Evolutionary conservation across 2,797 vertebrate genomes (phyloP).

Genomic region (Diplodus puntazzo): DNA sequence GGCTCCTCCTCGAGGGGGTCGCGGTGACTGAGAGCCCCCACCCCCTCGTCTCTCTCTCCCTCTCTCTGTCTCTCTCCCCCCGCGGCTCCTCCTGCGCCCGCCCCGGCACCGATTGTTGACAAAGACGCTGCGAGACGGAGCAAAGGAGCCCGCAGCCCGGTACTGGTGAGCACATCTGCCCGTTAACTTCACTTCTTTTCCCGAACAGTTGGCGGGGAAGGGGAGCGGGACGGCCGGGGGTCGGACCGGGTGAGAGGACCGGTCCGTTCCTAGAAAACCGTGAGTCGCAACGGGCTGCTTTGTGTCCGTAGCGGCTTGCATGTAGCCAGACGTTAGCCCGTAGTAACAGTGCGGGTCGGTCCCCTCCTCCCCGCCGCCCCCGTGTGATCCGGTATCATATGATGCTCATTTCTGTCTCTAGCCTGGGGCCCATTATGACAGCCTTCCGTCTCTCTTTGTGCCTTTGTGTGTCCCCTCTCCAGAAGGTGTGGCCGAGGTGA

Average conservation of each 20-base stretch:
- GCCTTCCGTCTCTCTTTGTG: conserved; percentile 82
- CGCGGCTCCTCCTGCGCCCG: conserved; percentile 80
- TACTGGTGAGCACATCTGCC: conserved; percentile 51
- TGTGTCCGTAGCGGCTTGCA: conserved; percentile 74
- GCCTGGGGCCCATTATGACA: conserved; percentile 74
- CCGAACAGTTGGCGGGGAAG: conserved; percentile 5
- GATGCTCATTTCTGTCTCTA: conserved; percentile 79
- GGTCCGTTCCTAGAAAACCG: conserved; percentile 69
- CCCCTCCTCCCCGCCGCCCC: conserved; percentile 66
- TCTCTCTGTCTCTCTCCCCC: conserved; percentile 35
- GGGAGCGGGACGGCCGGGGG: conserved; percentile 11
- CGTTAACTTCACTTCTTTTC: conserved; percentile 22
- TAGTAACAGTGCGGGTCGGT: conserved; percentile 69
- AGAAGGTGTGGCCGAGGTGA: conserved; percentile 88
- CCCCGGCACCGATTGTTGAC: conserved; percentile 85
- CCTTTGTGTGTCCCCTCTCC: conserved; percentile 80
- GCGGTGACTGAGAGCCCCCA: conserved; percentile 70
- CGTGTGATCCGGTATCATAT: conserved; percentile 86
- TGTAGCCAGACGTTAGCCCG: conserved; percentile 66
- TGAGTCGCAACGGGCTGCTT: conserved; percentile 84
- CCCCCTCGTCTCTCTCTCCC: conserved; percentile 52
- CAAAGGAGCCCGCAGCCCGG: conserved; percentile 51
- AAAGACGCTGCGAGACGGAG: conserved; percentile 83
- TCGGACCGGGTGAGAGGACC: background rate
- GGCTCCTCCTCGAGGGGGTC: conserved; percentile 77